These are phyloP conservation scores for Agrilus cyanescens DNA, from an alignment of 2,888 invertebrate genomes.

Conservation along the genomic window DNA sequence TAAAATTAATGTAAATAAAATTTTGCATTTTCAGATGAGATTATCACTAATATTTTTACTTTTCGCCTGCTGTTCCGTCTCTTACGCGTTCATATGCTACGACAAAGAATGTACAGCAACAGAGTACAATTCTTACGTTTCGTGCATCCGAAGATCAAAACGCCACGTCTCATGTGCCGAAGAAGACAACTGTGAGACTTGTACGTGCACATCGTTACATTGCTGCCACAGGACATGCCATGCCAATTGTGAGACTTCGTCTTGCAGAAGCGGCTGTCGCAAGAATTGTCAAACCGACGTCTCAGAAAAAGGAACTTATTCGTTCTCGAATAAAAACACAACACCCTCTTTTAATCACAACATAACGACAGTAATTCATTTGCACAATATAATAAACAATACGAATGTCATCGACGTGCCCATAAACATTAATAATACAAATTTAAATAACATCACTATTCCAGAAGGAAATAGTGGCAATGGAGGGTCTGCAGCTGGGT, in stretches of 20 bases:
- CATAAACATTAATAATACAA: slow-evolving; percentile 31
- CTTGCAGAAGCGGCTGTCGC: slow-evolving; percentile 27
- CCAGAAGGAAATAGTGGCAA: not conserved
- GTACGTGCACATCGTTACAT: slow-evolving; percentile 24
- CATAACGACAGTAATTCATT: slow-evolving; percentile 33
- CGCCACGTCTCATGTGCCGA: slow-evolving; percentile 17
- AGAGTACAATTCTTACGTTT: slow-evolving; percentile 26
- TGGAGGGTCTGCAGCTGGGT: not conserved
- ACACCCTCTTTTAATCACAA: slow-evolving; percentile 22
- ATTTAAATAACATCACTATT: slow-evolving; percentile 31
- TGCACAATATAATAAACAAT: slow-evolving; percentile 34
- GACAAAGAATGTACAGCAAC: slow-evolving; percentile 24
- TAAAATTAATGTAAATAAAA: not conserved
- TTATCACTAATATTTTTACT: slow-evolving; percentile 2
- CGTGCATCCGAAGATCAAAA: slow-evolving; percentile 26
- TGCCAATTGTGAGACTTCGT: slow-evolving; percentile 25
- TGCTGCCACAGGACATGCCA: slow-evolving; percentile 34
- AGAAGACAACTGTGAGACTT: slow-evolving; percentile 18
- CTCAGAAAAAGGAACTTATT: not conserved
- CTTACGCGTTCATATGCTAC: slow-evolving; percentile 4
- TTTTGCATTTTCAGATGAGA: slow-evolving; percentile 10
- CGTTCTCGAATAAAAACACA: slow-evolving; percentile 1
- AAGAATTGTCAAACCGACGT: slow-evolving; percentile 13
- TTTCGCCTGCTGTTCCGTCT: not conserved
- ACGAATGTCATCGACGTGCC: slow-evolving; percentile 35